These are phyloP conservation scores for Dasysyrphus tricinctus DNA, from an alignment of 2,888 invertebrate genomes.

Conservation along the genomic window DNA sequence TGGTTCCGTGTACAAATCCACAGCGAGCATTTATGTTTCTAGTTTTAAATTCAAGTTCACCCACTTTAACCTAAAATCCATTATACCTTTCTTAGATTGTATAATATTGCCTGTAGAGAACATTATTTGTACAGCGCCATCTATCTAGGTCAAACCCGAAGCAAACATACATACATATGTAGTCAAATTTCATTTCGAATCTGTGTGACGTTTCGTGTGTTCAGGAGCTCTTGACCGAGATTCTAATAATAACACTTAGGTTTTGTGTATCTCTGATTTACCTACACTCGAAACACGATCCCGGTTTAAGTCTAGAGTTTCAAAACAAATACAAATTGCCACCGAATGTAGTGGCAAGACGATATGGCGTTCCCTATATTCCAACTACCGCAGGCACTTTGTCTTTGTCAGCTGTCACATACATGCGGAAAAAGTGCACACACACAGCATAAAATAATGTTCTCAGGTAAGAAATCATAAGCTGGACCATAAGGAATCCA, in stretches of 20 bases:
- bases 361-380: constrained; percentile 13
- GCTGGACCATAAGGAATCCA: constrained; percentile 32
- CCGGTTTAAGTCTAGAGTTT: constrained; percentile 41
- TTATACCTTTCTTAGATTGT: background rate
- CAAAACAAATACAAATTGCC: constrained; percentile 56
- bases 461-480: constrained; percentile 55
- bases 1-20: constrained; percentile 9
- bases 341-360: background rate
- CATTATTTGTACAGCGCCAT: constrained; percentile 22
- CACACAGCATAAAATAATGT: constrained; percentile 14
- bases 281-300: constrained; percentile 50
- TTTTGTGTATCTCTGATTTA: background rate
- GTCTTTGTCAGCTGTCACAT: constrained; percentile 52
- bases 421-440: constrained; percentile 16
- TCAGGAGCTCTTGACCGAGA: constrained; percentile 70
- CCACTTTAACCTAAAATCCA: constrained; percentile 60
- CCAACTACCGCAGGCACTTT: constrained; percentile 39
- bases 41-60: constrained; percentile 61
- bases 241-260: constrained; percentile 30
- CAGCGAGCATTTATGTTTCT: background rate
- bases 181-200: constrained; percentile 14
- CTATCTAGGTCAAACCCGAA: constrained; percentile 58
- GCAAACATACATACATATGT: no score
- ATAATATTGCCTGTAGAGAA: constrained; percentile 24
- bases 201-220: constrained; percentile 58